Conservation (phyloP, 1,140 invertebrate genomes). For the Zaprionus inermis region DNA sequence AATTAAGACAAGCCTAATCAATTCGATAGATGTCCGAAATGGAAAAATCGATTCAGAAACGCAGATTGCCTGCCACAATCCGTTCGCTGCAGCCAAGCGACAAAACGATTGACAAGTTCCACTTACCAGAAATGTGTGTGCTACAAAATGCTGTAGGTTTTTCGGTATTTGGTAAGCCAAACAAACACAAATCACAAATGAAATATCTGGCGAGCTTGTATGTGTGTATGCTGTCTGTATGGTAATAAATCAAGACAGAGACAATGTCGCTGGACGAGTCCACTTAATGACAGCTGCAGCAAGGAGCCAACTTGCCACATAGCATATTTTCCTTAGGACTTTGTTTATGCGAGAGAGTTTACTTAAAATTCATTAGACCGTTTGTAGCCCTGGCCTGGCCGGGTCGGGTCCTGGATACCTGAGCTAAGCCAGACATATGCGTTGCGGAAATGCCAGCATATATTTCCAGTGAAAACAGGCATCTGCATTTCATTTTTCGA, state of each 20-base stretch:
- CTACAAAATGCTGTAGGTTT: conserved; percentile 9
- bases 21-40: not conserved
- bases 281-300: conserved; percentile 79
- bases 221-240: conserved; percentile 41
- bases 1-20: conserved; percentile 1
- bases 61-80: not conserved
- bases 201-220: conserved; percentile 40
- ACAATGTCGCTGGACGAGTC: conserved; percentile 43
- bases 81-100: not conserved
- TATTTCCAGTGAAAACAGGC: conserved; percentile 67
- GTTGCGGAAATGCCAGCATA: conserved; percentile 52
- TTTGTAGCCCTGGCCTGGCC: conserved; percentile 49
- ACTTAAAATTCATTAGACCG: conserved; percentile 42
- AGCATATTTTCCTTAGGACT: conserved; percentile 73
- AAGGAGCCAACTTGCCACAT: conserved; percentile 57
- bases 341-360: conserved; percentile 51
- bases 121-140: conserved; percentile 18
- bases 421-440: conserved; percentile 52
- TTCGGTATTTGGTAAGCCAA: conserved; percentile 29
- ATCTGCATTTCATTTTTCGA: conserved; percentile 80
- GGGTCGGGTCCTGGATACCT: conserved; percentile 39
- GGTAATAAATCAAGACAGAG: conserved; percentile 56
- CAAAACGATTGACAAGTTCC: not conserved
- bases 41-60: not conserved
- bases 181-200: conserved; percentile 35